Evolutionary conservation across 2,797 vertebrate genomes (phyloP).

Genomic region (Urosaurus nigricauda): DNA sequence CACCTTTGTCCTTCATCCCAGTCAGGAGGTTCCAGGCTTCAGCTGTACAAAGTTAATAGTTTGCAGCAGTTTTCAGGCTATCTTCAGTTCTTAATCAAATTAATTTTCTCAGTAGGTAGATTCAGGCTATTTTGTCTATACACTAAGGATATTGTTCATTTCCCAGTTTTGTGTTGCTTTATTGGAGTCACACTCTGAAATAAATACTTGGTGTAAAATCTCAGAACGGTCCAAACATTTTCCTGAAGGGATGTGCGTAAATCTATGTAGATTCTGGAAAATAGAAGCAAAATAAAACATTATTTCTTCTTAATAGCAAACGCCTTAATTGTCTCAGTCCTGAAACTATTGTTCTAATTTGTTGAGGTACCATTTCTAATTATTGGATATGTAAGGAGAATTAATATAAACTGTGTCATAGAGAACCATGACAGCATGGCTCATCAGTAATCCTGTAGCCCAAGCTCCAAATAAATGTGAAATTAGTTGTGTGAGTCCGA

Average conservation of each 20-base stretch:
- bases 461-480: not conserved
- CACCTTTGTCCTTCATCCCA: slow-evolving; percentile 78
- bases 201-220: slow-evolving; percentile 93
- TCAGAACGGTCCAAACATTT: slow-evolving; percentile 93
- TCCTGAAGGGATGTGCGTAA: slow-evolving; percentile 89
- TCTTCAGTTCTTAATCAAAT: slow-evolving; percentile 77
- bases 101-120: slow-evolving; percentile 75
- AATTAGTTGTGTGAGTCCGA: not conserved
- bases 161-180: slow-evolving; percentile 97
- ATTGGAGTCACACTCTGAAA: slow-evolving; percentile 91
- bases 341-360: slow-evolving; percentile 13
- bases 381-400: slow-evolving; percentile 3
- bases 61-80: slow-evolving; percentile 85
- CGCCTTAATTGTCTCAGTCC: not conserved
- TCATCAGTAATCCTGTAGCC: not conserved
- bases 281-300: slow-evolving; percentile 56
- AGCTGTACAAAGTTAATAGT: slow-evolving; percentile 77
- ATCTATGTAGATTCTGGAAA: slow-evolving; percentile 90
- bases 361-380: not conserved
- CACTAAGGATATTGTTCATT: slow-evolving; percentile 96
- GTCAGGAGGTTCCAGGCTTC: slow-evolving; percentile 73
- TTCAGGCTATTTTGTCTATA: slow-evolving; percentile 80
- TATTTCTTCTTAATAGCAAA: slow-evolving; percentile 7
- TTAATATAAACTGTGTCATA: not conserved
- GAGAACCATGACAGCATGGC: not conserved